These are phyloP conservation scores for Amniataba percoides DNA, from an alignment of 2,797 vertebrate genomes.

Conservation along the genomic window DNA sequence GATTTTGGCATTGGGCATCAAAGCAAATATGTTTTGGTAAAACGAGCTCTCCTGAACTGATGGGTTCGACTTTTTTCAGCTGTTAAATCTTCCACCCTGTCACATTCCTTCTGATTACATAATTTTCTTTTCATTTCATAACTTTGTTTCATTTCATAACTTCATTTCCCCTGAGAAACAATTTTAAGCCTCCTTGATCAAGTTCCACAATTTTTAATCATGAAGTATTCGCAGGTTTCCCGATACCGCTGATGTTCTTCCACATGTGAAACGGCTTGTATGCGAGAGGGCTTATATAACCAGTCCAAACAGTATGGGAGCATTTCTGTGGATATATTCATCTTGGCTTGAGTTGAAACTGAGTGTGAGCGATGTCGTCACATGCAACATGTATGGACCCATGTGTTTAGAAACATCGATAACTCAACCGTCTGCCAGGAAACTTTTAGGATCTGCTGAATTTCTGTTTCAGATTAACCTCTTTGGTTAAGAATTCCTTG, in stretches of 20 bases:
- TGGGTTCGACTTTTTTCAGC: slow-evolving; percentile 15
- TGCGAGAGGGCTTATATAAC: slow-evolving; percentile 45
- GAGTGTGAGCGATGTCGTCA: slow-evolving; percentile 28
- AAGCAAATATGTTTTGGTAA: background rate
- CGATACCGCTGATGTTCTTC: slow-evolving; percentile 32
- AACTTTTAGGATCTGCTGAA: background rate
- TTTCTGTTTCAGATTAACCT: slow-evolving; percentile 40
- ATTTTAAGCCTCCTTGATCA: slow-evolving; percentile 27
- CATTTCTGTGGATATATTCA: slow-evolving; percentile 15
- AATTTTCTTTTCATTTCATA: no score
- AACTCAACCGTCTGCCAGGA: slow-evolving; percentile 15
- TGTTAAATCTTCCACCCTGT: slow-evolving; percentile 5
- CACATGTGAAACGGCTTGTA: slow-evolving; percentile 41
- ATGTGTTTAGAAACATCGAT: slow-evolving; percentile 19
- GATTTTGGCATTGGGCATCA: background rate
- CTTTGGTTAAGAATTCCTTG: slow-evolving; percentile 21
- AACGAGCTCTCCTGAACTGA: slow-evolving; percentile 3
- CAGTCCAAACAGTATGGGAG: background rate
- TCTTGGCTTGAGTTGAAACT: slow-evolving; percentile 15
- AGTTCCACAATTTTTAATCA: slow-evolving; percentile 26
- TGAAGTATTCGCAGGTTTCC: slow-evolving; percentile 36
- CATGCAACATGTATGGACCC: slow-evolving; percentile 28
- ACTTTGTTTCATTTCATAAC: background rate
- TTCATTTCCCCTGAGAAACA: slow-evolving; percentile 32
- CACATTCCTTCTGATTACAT: slow-evolving; percentile 31